Evolutionary conservation across 2,888 invertebrate genomes (phyloP), one percentile per base, ranked within the genome.

Genomic region (Xanthostigma xanthostigma): DNA sequence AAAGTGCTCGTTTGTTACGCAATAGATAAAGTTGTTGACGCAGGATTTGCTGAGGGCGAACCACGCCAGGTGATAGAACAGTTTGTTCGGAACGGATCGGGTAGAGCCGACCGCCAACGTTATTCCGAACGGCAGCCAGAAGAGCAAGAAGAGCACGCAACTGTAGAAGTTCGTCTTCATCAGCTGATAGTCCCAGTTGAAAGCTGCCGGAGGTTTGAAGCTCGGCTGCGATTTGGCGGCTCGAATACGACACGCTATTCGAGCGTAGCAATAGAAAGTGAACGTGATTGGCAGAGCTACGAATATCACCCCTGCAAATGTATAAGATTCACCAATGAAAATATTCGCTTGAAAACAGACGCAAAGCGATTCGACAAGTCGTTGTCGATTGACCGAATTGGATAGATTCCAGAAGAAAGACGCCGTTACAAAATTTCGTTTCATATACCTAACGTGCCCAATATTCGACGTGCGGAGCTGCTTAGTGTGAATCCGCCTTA

Each of bases 31-130:
- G 55, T 78, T 79, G 53, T 81, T 79, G 53, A 84, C 62, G 54
- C 81, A 75, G 0, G 83, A 78, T 54, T 85, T 83, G 54, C 74
- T 71, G 11, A 84, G 65, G 1, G 81, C 85, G 49, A 84, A 60
- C 81, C 83, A 84, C 11, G 78, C 79, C 41, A 78, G 66, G 54
- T 77, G 74, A 62, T 84, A 83, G 61, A 76, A 81, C n/a, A 73
- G 64, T 2, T 69, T 62, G 49, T 77, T 71, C 11, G 68, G 67
- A 44, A 67, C 60, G 36, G 56, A 55, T 43, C 74, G 72, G 36
- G 69, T 70, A 10, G 74, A 72, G 51, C 75, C 74, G 8, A 74
- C 59, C 46, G 75, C 72, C 2, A 82, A 65, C 0, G 79, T 67
- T 3, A 79, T 62, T 1, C 80, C 72, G 58, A 82, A 81, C 0